Base-by-base conservation (phyloP, 2,113 vertebrate species). In the Oncorhynchus tshawytscha region DNA sequence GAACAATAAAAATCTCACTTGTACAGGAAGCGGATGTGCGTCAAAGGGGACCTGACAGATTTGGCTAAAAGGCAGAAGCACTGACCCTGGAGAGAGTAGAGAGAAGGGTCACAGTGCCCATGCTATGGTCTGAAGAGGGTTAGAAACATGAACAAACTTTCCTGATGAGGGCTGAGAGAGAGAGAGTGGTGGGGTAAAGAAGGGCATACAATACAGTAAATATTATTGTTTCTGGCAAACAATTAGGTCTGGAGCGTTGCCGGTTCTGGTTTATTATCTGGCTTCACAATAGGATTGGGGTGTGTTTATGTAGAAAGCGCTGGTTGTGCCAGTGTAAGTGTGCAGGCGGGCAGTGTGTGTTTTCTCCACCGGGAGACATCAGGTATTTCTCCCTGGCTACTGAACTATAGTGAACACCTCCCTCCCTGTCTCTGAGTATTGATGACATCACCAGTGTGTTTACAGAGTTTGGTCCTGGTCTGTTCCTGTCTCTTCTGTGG, bases 1-100 rank as follows among this genome's bases (percentile, higher is more conserved):
- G 92, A 98, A 99, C 97, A 99, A 99, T 99, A 87, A 91, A 90
- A 90, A 90, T 91, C 93, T 93, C 94, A 89, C 90, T 93, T 82
- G 69, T 86, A 91, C 94, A 94, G 96, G 95, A 96, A 95, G 86
- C 87, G 96, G 95, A 96, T 92, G 89, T 97, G 94, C 96, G 97
- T 98, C 96, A 97, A 91, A 87, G 91, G 90, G 91, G 87, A 90
- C 90, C 91, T 83, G 78, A 87, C 83, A 86, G 88, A 88, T 87
- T 86, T 89, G 82, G 81, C 89, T 79, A 87, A 91, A 92, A 88
- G 91, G 90, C 93, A 93, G 89, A 88, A 88, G 90, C 86, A 73
- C 88, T 94, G 93, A 95, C 95, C 93, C 93, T 94, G 89, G 82
- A 84, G 86, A 88, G 70, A 12, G 59, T n/a, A 29, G 22, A 62